Evolutionary conservation across 2,113 vertebrate species (phyloP), one percentile per base, ranked within the genome.

Genomic region (Ptilonorhynchus violaceus): DNA sequence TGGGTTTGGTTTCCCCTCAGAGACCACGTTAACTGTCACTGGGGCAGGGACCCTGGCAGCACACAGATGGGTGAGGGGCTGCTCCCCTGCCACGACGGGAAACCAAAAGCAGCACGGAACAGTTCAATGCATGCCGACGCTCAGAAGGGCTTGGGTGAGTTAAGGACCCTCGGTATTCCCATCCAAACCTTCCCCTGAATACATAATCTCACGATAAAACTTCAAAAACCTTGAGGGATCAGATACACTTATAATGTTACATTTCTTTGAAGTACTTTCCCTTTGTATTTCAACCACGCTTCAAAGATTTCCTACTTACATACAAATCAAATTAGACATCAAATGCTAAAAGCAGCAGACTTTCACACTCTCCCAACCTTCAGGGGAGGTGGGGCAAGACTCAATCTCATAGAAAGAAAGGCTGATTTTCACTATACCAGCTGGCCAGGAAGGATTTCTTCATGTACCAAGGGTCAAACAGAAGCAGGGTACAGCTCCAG

Each of bases 211-310:
- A 77, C 56, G 69, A 95, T 84, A 96, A 93, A 93, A 49, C 86
- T 93, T 84, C 68, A 92, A 88, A 93, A 95, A 75, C 74, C 83
- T 85, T 7, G 0, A 92, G 39, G 73, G 80, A 96, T 85, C 94
- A 84, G 91, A 94, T 91, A 75, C 19, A 68, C 44, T 78, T 91
- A 64, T 8, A 93, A 82, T n/a, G n/a, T 70, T 82, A 44, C 62
- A 52, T 47, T 93, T 90, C 90, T 95, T 92, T 94, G 92, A 97
- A 95, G 93, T 92, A 60, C 10, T 75, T 56, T 68, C 31, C 44
- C 47, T 88, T 86, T 89, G 73, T 84, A 85, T 94, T 95, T 84
- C 3, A 47, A 80, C 22, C 49, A 24, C 52, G 49, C 70, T 93
- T 95, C 91, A 58, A 92, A 91, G 85, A 85, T 96, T 87, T 79